These are phyloP conservation scores for Nomada flava DNA, from an alignment of 2,888 invertebrate species.

Conservation along the genomic window DNA sequence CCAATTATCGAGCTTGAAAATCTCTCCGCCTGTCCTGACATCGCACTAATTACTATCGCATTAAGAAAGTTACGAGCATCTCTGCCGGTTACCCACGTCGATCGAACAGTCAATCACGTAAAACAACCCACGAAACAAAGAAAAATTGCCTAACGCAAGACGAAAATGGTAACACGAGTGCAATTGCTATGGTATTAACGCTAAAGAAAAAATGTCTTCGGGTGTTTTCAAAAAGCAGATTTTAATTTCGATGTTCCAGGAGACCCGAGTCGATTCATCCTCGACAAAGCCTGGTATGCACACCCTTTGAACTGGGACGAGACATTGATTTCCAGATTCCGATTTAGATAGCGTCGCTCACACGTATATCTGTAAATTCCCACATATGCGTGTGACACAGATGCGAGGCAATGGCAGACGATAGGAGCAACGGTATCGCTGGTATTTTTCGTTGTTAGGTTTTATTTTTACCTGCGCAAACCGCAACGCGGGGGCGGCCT, in stretches of 20 bases:
- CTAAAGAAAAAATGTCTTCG: background rate
- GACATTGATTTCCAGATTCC: constrained; percentile 77
- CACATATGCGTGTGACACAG: constrained; percentile 6
- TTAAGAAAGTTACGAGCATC: constrained; percentile 10
- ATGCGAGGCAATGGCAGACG: constrained; percentile 9
- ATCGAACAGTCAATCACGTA: constrained; percentile 16
- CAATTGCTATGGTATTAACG: background rate
- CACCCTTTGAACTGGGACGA: constrained; percentile 53
- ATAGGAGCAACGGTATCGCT: constrained; percentile 23
- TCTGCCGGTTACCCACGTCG: background rate
- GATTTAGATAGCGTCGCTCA: constrained; percentile 71
- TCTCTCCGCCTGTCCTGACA: background rate
- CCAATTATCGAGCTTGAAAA: background rate
- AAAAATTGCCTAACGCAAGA: too few species aligned
- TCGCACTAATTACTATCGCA: background rate
- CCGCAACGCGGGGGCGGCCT: background rate
- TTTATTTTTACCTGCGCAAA: constrained; percentile 24
- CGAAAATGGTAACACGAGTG: too few species aligned
- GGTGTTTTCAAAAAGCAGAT: constrained; percentile 24
- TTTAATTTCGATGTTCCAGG: constrained; percentile 33
- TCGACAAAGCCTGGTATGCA: background rate
- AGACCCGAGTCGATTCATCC: constrained; percentile 17
- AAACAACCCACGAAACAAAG: too few species aligned
- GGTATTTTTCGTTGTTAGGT: constrained; percentile 23
- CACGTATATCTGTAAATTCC: constrained; percentile 38